Evolutionary conservation across 2,113 vertebrate species (phyloP), one percentile per base, ranked within the genome.

Genomic region (Lampris megalopsis): DNA sequence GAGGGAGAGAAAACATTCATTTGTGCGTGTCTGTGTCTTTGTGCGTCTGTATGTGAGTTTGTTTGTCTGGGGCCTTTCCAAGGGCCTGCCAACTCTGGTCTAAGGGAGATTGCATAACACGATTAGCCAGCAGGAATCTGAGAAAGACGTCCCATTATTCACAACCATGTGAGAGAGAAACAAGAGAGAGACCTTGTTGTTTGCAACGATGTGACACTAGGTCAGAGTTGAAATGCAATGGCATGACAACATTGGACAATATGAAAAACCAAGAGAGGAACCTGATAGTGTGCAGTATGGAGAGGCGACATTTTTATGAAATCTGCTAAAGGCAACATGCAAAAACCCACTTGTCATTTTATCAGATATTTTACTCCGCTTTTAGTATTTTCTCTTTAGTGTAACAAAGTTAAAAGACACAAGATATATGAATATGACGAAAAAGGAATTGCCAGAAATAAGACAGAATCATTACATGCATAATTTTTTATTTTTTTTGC

Each of bases 51-150:
- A 63, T 71, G 63, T 63, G 13, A 45, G 57, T 49, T 61, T n/a
- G 57, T 40, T 9, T 59, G 37, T 59, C 9, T 59, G 54, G 61
- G n/a, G 41, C 10, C 42, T 7, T 41, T 63, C 41, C 42, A 10
- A 24, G 10, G 13, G 43, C 62, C 78, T 61, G 72, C 82, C 79
- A 58, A 81, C 68, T 63, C 81, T 70, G 77, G 67, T 75, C 78
- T 68, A 75, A 45, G 66, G 63, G 62, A 77, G 71, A 66, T 92
- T 88, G 76, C 87, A 41, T 88, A 91, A 92, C 79, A 4, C 13
- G 77, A 88, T 88, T 85, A 84, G 81, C 81, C 74, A 42, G 75
- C 83, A 85, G 86, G 77, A 89, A 87, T 87, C 82, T 81, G 86
- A 77, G 61, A 86, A 75, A 87, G 73, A 63, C 68, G 70, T 73